Percentiles rank a stretch among this genome's conserved stretches.
Evolutionary conservation across 2,113 vertebrate species (phyloP).

Genomic region (Xyrauchen texanus): DNA sequence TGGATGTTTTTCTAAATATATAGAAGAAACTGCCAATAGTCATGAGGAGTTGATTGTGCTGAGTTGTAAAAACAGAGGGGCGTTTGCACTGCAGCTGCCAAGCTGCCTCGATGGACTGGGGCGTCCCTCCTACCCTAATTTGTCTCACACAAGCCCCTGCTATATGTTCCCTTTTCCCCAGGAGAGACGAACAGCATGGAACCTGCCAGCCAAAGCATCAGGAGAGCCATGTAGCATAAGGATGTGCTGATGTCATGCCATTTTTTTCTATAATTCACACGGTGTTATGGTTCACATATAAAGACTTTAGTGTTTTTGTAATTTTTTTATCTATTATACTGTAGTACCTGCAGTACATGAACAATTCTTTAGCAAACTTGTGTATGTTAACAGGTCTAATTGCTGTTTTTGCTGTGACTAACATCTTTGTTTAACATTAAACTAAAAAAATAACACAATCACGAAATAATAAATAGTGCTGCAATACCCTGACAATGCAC

Average conservation of each 20-base stretch:
- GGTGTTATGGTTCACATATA: conserved; percentile 1
- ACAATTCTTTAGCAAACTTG: neutral
- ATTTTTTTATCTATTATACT: conserved; percentile 11
- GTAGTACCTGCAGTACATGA: neutral
- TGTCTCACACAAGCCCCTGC: conserved; percentile 66
- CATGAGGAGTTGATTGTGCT: conserved; percentile 63
- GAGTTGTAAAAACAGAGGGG: conserved; percentile 66
- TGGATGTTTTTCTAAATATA: conserved; percentile 72
- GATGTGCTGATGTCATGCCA: conserved; percentile 41
- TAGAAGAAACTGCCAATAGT: conserved; percentile 70
- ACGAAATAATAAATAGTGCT: no score
- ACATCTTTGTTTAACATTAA: no score
- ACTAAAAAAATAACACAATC: no score
- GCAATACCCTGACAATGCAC: no score
- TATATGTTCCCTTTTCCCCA: conserved; percentile 56
- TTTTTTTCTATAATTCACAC: neutral
- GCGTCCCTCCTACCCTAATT: conserved; percentile 69
- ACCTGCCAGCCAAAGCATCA: conserved; percentile 29
- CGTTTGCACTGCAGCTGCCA: conserved; percentile 34
- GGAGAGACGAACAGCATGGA: conserved; percentile 46
- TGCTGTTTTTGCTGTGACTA: neutral
- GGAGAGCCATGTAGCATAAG: conserved; percentile 19
- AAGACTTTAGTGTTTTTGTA: neutral
- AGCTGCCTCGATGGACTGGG: conserved; percentile 62
- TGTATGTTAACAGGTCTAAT: neutral